Conservation (phyloP, 2,113 vertebrate species). For the Amblyornis subalaris region DNA sequence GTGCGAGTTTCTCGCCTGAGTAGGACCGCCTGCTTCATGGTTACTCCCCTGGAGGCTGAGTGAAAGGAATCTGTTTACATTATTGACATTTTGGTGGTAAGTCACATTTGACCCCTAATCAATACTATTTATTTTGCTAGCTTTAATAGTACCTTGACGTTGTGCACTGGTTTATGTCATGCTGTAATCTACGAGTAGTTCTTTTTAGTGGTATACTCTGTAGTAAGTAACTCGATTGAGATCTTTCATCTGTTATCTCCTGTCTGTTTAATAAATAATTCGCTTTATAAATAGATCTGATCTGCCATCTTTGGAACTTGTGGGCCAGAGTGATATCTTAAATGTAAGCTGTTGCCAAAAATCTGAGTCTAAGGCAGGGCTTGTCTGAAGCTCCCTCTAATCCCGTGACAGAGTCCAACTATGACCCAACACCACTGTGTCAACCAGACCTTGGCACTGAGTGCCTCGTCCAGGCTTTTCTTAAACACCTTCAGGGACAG, state of each 20-base stretch:
- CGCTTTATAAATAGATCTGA: neutral
- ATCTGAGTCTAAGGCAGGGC: neutral
- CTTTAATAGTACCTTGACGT: neutral
- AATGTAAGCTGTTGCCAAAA: neutral
- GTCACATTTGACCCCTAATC: neutral
- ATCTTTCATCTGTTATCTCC: neutral
- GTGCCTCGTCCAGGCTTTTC: neutral
- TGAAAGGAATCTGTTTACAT: neutral
- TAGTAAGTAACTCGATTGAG: neutral
- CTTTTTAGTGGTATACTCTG: neutral
- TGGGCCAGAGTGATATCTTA: neutral
- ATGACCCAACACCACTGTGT: rapidly evolving
- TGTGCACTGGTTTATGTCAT: neutral
- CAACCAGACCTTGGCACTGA: neutral
- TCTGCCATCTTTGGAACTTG: neutral
- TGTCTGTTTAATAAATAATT: neutral
- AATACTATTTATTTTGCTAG: neutral
- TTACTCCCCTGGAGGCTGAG: neutral
- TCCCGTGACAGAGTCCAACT: neutral
- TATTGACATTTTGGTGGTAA: neutral
- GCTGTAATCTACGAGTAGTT: neutral
- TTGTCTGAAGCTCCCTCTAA: neutral
- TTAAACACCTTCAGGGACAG: rapidly evolving
- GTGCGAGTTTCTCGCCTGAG: neutral
- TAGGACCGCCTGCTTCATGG: rapidly evolving